Base-by-base conservation (phyloP, 2,888 invertebrate species). In the Rhaphigaster nebulosa region DNA sequence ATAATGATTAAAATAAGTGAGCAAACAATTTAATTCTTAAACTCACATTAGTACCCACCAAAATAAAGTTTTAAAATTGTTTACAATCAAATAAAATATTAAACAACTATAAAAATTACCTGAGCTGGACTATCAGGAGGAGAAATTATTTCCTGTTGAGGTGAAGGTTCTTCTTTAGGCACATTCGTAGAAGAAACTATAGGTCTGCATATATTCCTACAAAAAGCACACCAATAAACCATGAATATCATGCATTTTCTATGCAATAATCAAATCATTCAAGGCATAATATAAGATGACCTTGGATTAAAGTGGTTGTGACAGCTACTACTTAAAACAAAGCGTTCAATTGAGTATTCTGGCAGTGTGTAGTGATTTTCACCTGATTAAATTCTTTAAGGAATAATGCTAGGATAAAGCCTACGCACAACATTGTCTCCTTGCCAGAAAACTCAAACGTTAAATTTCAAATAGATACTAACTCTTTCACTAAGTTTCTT, bases 121-220 rank as follows among this genome's bases (percentile, higher is more conserved):
- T 90, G 91, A 52, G 91, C 84, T 70, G 91, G 91, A 87, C 91
- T 91, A 70, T 91, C 91, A 50, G 91, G 91, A 41, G 91, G 88
- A 34, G 91, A 56, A 50, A 45, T 84, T 52, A 90, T 54, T 41
- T 91, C 91, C 60, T 84, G 90, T 34, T 60, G 26, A 52, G 84
- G 54, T 20, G 89, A 90, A 45, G 88, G 89, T 45, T 91, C 88
- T 70, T 90, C 80, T 50, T 91, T 90, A 60, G 91, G 89, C 29
- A 91, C 88, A 65, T 87, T 80, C 0, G 87, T 90, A n/a, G 91
- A 90, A 29, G 91, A 50, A 15, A 91, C 91, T n/a, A 91, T 52
- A 26, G 91, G 90, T 65, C 91, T 88, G 89, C 90, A 89, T 87
- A 91, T 91, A 70, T 76, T 89, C 60, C 91, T 91, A 91, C 54